Evolutionary conservation across 2,113 vertebrate genomes (phyloP).

Genomic region (Osmerus mordax): DNA sequence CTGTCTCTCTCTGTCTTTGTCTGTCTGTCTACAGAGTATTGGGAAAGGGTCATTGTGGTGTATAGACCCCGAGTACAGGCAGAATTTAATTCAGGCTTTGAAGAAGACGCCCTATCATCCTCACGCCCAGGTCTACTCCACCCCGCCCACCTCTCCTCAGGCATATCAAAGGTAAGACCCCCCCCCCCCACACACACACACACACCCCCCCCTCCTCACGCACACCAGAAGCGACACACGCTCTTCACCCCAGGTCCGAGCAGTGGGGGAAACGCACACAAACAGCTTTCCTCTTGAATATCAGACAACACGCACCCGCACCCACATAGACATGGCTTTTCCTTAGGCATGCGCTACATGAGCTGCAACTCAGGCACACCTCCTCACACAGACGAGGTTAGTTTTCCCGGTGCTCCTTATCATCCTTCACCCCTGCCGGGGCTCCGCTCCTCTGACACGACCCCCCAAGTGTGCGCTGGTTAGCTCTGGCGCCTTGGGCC

Average conservation of each 20-base stretch:
- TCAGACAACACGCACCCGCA: slow-evolving; percentile 67
- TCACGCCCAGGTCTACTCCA: slow-evolving; percentile 85
- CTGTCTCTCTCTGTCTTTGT: slow-evolving; percentile 20
- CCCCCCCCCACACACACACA: too few relatives aligned
- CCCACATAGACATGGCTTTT: not conserved
- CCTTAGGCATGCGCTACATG: not conserved
- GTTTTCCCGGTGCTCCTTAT: too few relatives aligned
- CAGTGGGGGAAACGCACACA: not conserved
- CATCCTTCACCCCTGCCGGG: not conserved
- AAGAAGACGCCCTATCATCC: slow-evolving; percentile 99
- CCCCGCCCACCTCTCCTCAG: slow-evolving; percentile 77
- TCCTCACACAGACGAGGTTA: not conserved
- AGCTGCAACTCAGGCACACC: not conserved
- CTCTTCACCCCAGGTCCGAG: not conserved
- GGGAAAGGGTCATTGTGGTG: slow-evolving; percentile 99
- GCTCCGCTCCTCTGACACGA: not conserved
- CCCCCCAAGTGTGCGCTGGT: not conserved
- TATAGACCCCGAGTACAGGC: slow-evolving; percentile 99
- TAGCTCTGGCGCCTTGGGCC: not conserved
- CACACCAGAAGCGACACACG: not conserved
- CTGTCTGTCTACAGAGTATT: slow-evolving; percentile 83
- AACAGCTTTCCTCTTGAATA: slow-evolving; percentile 80
- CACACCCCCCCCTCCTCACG: not conserved
- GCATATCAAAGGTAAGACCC: slow-evolving; percentile 90
- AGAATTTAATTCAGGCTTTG: slow-evolving; percentile 99